Evolutionary conservation across 1,140 invertebrate species (phyloP).

Genomic region (Spodoptera litura): DNA sequence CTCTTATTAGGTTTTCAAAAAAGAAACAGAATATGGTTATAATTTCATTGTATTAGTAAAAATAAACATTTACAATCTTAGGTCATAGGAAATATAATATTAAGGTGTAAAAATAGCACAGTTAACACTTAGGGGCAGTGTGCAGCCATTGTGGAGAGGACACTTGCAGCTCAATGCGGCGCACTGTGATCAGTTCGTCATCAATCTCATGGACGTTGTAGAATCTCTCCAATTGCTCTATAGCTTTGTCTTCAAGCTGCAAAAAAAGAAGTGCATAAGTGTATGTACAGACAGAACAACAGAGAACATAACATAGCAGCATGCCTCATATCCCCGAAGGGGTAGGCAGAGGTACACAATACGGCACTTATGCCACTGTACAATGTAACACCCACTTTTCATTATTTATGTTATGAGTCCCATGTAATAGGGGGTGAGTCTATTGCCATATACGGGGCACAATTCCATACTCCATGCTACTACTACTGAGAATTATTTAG

Average conservation of each 20-base stretch:
- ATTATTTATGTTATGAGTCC: too few relatives aligned
- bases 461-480: too few relatives aligned
- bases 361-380: too few relatives aligned
- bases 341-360: too few relatives aligned
- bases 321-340: too few relatives aligned
- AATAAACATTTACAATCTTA: conserved; percentile 37
- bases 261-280: conserved; percentile 55
- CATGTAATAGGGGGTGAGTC: too few relatives aligned
- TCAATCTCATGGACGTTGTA: conserved; percentile 87
- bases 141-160: conserved; percentile 89
- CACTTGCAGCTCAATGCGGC: conserved; percentile 84
- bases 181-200: conserved; percentile 89
- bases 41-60: conserved; percentile 41
- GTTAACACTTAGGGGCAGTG: conserved; percentile 78
- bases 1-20: not conserved
- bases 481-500: too few relatives aligned
- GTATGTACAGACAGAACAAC: too few relatives aligned
- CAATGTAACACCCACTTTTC: too few relatives aligned
- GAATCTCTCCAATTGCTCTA: conserved; percentile 89
- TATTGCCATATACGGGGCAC: too few relatives aligned
- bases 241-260: conserved; percentile 91
- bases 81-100: conserved; percentile 19
- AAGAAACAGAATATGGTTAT: not conserved
- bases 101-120: conserved; percentile 59
- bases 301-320: too few relatives aligned